phyloP scores from a whole-genome alignment of 1,140 invertebrate genomes.

The Papilio xuthus region DNA sequence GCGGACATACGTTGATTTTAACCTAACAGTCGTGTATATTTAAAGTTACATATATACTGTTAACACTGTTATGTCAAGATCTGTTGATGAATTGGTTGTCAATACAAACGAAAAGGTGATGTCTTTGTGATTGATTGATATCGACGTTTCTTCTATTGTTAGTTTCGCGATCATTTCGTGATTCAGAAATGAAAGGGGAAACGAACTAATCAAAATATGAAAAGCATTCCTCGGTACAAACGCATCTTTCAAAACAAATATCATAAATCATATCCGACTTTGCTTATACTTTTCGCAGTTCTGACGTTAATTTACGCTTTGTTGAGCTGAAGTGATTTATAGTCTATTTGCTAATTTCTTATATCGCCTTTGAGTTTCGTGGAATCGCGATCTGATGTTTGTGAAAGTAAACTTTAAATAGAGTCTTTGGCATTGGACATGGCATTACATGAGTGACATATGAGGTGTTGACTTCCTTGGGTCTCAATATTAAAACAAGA shows the following conservation, averaged over 20 bases:
- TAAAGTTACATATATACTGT: too few species aligned
- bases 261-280: neutral
- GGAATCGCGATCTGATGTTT: neutral
- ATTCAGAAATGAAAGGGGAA: neutral
- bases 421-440: too few species aligned
- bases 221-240: conserved; percentile 5
- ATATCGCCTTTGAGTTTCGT: neutral
- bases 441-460: too few species aligned
- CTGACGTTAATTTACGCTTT: conserved; percentile 11
- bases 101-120: neutral
- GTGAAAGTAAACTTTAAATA: neutral
- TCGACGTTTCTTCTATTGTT: neutral
- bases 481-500: too few species aligned
- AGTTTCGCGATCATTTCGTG: neutral
- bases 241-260: conserved; percentile 7
- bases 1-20: too few species aligned
- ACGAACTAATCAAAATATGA: conserved; percentile 25
- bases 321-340: conserved; percentile 15
- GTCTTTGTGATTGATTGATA: conserved; percentile 9
- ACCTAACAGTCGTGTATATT: too few species aligned
- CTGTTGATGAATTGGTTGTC: neutral
- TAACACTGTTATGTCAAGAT: too few species aligned
- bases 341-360: neutral
- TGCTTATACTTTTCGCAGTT: neutral
- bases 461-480: too few species aligned